Evolutionary conservation across 2,113 vertebrate genomes (phyloP).

Genomic region (Tachycineta bicolor): DNA sequence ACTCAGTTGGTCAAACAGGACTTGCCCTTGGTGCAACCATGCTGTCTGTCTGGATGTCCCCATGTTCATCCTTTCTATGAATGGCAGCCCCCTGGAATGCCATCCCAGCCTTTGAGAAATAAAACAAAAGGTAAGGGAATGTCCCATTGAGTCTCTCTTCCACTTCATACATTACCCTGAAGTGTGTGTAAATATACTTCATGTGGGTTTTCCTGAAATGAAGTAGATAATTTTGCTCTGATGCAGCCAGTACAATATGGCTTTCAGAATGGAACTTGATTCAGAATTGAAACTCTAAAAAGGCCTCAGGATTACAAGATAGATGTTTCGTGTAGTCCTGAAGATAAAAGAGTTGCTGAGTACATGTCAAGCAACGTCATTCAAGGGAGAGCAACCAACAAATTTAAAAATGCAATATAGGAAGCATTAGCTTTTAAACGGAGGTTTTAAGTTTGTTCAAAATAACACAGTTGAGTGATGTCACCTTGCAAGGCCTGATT

Average conservation of each 20-base stretch:
- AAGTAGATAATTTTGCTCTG: neutral
- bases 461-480: neutral
- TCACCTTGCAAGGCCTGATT: accelerated
- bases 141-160: accelerated
- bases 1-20: neutral
- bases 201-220: neutral
- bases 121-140: neutral
- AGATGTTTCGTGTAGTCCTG: neutral
- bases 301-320: neutral
- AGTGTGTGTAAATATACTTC: neutral
- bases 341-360: neutral
- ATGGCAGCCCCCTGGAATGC: accelerated
- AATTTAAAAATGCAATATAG: neutral
- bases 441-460: neutral
- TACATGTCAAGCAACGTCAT: neutral
- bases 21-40: neutral
- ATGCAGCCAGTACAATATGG: neutral
- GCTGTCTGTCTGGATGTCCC: neutral
- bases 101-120: neutral
- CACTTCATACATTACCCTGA: neutral
- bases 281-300: neutral
- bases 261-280: neutral
- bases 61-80: neutral
- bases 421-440: neutral
- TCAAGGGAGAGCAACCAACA: neutral